These are phyloP conservation scores for Anoncus sp. DNA, from an alignment of 2,888 invertebrate genomes.

Conservation along the genomic window DNA sequence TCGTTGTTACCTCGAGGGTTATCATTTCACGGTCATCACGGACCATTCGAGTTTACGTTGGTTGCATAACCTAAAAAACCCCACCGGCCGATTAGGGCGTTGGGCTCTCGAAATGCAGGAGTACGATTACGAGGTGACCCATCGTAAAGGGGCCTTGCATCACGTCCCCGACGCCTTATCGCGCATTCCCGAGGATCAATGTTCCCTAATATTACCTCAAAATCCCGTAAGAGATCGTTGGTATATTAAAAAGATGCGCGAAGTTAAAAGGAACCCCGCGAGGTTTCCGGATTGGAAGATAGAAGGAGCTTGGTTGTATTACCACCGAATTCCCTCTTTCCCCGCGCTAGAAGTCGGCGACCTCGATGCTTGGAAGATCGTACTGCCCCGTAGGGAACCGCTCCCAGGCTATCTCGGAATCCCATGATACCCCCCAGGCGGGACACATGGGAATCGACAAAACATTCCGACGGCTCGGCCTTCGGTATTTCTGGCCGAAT, in stretches of 20 bases:
- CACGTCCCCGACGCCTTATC: conserved; percentile 47
- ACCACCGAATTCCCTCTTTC: conserved; percentile 7
- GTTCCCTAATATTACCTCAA: background rate
- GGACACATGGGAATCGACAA: conserved; percentile 69
- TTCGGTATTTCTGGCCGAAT: conserved; percentile 66
- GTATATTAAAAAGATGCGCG: too few relatives aligned
- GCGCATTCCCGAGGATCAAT: conserved; percentile 44
- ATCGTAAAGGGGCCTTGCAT: conserved; percentile 19
- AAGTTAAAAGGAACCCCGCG: background rate
- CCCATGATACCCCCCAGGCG: conserved; percentile 65
- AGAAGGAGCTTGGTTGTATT: conserved; percentile 24
- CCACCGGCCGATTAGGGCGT: conserved; percentile 54
- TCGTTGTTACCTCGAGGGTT: conserved; percentile 65
- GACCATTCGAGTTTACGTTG: conserved; percentile 67
- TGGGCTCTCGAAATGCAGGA: conserved; percentile 63
- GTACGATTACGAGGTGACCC: conserved; percentile 41
- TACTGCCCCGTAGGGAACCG: conserved; percentile 44
- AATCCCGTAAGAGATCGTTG: background rate
- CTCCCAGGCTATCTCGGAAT: conserved; percentile 30
- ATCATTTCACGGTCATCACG: conserved; percentile 66
- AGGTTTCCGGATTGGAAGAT: conserved; percentile 45
- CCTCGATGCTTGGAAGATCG: conserved; percentile 61
- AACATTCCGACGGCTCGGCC: conserved; percentile 46
- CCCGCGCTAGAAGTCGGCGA: conserved; percentile 13
- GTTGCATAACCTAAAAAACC: conserved; percentile 65